Evolutionary conservation across 2,113 vertebrate species (phyloP).

Genomic region (Eulacestoma nigropectus): DNA sequence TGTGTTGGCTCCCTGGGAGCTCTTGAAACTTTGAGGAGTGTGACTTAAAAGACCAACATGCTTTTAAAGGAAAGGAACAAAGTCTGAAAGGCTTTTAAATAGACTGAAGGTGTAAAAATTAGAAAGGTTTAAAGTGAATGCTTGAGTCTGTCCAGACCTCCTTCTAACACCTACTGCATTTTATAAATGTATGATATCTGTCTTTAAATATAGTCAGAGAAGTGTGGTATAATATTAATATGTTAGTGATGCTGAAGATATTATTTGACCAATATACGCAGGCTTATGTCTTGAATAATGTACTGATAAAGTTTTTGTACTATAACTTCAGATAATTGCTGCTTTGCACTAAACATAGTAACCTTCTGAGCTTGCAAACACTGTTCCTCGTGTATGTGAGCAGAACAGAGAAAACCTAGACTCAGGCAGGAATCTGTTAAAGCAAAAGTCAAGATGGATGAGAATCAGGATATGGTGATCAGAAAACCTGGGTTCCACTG

Average conservation of each 20-base stretch:
- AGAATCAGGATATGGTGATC: not conserved
- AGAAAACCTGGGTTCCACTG: not conserved
- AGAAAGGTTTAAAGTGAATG: not conserved
- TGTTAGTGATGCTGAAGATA: not conserved
- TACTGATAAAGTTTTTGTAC: not conserved
- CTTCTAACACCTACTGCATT: not conserved
- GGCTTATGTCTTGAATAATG: not conserved
- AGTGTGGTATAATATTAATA: not conserved
- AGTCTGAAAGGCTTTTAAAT: not conserved
- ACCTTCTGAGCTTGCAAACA: not conserved
- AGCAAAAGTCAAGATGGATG: not conserved
- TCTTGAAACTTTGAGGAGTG: not conserved
- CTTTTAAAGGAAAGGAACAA: not conserved
- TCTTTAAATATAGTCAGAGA: not conserved
- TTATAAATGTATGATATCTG: not conserved
- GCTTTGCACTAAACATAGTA: not conserved
- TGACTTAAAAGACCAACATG: not conserved
- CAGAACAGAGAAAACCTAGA: not conserved
- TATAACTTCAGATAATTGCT: not conserved
- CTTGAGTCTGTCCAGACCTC: not conserved
- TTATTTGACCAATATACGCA: not conserved
- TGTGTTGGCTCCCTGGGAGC: not conserved
- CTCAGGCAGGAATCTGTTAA: not conserved
- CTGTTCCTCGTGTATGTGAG: fast-evolving
- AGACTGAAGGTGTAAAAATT: not conserved